Base-by-base conservation (phyloP, 2,113 vertebrate genomes). In the Ceratotherium simum region DNA sequence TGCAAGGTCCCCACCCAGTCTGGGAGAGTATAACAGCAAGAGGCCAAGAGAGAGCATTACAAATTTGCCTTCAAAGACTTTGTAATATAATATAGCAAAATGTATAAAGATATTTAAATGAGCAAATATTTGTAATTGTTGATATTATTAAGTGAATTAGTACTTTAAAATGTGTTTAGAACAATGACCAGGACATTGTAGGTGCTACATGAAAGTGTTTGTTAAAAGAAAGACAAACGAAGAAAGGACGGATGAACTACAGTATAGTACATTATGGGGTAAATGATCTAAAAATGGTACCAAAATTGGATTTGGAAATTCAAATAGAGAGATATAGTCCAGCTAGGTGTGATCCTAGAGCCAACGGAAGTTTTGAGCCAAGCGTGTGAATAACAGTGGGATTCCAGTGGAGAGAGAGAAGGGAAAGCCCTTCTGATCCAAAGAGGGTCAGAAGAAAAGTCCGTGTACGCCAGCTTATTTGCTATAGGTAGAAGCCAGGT, bases 161-260 rank as follows among this genome's bases (percentile, higher is more conserved):
- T 82, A 95, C 67, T 73, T 75, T 79, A 27, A 79, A 83, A 90
- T 90, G 27, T 42, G 70, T 91, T 81, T 95, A 65, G 17, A 80
- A 69, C 2, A 65, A 76, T 36, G 8, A 88, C 8, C 94, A 48
- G 23, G 20, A 64, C 27, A 64, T 13, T 91, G 0, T 62, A 58
- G 54, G 18, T 39, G 9, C 33, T 80, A 80, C 13, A 58, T 80
- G 17, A 80, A 89, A 95, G 21, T 80, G 8, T 70, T 79, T 72
- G 8, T 93, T 93, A 84, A 94, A 90, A 69, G n/a, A 82, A 78
- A 72, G 39, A 42, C 10, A 56, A 13, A 69, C 48, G 64, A 39
- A 70, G n/a, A 48, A 82, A 80, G 65, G n/a, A 56, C 72, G 54
- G 23, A 36, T 13, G 72, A 76, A 62, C 29, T 64, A 73, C 18